phyloP scores from a whole-genome alignment of 1,140 invertebrate genomes.

The Babylonia areolata region DNA sequence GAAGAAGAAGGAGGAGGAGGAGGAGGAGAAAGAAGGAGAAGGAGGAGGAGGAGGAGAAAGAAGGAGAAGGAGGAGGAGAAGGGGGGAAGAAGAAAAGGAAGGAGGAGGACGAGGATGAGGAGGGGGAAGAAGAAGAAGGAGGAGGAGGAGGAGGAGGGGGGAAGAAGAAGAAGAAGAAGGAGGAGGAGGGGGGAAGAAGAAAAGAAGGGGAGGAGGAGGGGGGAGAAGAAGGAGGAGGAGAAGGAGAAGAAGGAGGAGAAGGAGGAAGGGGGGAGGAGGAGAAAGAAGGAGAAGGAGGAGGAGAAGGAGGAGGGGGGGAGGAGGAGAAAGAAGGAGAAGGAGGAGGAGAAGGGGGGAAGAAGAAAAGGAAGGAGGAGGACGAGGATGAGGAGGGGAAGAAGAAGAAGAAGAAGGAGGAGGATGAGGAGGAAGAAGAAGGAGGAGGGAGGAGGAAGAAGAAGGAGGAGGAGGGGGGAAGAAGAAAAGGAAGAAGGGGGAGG shows the following conservation, averaged over 20 bases:
- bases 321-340: neutral
- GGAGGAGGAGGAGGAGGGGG: neutral
- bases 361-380: neutral
- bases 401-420: too few relatives aligned
- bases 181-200: too few relatives aligned
- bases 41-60: too few relatives aligned
- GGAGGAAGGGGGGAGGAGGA: neutral
- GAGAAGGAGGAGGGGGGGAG: neutral
- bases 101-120: neutral
- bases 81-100: neutral
- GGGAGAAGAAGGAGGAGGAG: neutral
- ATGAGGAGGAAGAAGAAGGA: too few relatives aligned
- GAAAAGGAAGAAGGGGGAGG: neutral
- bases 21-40: too few relatives aligned
- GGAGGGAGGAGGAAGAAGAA: too few relatives aligned
- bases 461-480: neutral
- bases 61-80: neutral
- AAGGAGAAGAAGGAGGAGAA: neutral
- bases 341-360: neutral
- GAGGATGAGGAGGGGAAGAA: too few relatives aligned
- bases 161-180: constrained; percentile 8
- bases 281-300: neutral
- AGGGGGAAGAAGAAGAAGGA: neutral
- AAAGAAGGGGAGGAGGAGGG: too few relatives aligned
- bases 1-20: neutral